These are phyloP conservation scores for Chironex yamaguchii DNA, from an alignment of 30 jellyfish, hydroid and myxozoan genomes.

Conservation along the genomic window DNA sequence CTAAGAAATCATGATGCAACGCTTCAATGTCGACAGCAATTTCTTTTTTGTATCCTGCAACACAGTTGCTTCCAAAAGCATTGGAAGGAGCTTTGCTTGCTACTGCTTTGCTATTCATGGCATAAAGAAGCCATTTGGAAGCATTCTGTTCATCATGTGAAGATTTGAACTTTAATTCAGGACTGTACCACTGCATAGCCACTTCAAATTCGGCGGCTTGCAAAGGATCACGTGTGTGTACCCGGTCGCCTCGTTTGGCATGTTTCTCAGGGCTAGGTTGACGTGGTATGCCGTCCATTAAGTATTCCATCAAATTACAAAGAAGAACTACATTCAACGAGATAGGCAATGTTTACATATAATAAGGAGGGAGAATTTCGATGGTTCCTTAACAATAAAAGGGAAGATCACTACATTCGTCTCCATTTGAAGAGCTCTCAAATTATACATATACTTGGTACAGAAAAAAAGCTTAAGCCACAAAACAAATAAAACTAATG, in stretches of 20 bases:
- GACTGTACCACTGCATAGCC: slow-evolving; percentile 77
- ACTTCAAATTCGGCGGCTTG: slow-evolving; percentile 82
- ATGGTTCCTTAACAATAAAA: not conserved
- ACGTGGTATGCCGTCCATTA: not conserved
- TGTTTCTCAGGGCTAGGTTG: slow-evolving; percentile 28
- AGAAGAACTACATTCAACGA: not conserved
- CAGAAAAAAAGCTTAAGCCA: no score
- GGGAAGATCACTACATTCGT: no score
- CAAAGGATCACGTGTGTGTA: slow-evolving; percentile 77
- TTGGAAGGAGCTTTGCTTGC: no score
- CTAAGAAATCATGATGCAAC: no score
- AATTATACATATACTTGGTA: no score
- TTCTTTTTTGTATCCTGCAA: no score
- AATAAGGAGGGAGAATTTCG: not conserved
- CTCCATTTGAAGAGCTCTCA: no score
- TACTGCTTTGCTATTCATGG: slow-evolving; percentile 71
- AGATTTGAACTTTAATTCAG: no score
- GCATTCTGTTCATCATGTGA: not conserved
- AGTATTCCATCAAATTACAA: not conserved
- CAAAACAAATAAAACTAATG: not conserved
- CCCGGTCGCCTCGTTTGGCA: slow-evolving; percentile 69
- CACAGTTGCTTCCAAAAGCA: no score
- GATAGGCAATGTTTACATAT: not conserved
- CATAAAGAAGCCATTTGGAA: slow-evolving; percentile 25
- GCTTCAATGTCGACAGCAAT: no score